Evolutionary conservation across 2,113 vertebrate genomes (phyloP), one percentile per base, ranked within the genome.

Genomic region (Corapipo altera): DNA sequence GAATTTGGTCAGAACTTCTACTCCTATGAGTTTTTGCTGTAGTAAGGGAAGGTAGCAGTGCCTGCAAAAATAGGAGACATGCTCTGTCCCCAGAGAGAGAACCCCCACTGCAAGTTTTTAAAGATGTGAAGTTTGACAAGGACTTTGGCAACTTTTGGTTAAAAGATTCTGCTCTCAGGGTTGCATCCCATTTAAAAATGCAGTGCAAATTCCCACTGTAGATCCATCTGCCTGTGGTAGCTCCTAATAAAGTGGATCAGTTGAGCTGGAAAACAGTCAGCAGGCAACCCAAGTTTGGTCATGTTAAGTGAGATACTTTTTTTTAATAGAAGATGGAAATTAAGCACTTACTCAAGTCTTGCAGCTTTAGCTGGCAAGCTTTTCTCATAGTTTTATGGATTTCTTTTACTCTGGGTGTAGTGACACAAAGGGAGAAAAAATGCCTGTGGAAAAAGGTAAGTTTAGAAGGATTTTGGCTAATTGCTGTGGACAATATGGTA

Each of bases 271-370:
- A 92, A 54, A 14, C 6, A 51, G 48, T 69, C 92, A 95, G 51
- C n/a, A 62, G 66, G 55, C 85, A 88, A 49, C n/a, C n/a, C 8
- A 32, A 77, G 37, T 84, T 80, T 71, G 75, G 75, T 83, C 85
- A 77, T 2, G 5, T 76, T 67, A 54, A 89, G 46, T 49, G 64
- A 91, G 82, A 54, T 54, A 41, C 64, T 83, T 88, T 93, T 76
- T 73, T 95, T 89, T 44, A 95, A 61, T 65, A 84, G 64, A 77
- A 91, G 22, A 85, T 94, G 95, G 93, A 96, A 95, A 96, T 96
- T 91, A 96, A 97, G 96, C 95, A 96, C 95, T 96, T 93, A 89
- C 71, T 95, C 93, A 96, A 96, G 64, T 16, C 88, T 43, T 94
- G 64, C 35, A 88, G 81, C 67, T 79, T 79, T 52, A 76, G 43